Conservation (phyloP, 35 echinoderm and acorn worm species). For the Heliocidaris erythrogramma region DNA sequence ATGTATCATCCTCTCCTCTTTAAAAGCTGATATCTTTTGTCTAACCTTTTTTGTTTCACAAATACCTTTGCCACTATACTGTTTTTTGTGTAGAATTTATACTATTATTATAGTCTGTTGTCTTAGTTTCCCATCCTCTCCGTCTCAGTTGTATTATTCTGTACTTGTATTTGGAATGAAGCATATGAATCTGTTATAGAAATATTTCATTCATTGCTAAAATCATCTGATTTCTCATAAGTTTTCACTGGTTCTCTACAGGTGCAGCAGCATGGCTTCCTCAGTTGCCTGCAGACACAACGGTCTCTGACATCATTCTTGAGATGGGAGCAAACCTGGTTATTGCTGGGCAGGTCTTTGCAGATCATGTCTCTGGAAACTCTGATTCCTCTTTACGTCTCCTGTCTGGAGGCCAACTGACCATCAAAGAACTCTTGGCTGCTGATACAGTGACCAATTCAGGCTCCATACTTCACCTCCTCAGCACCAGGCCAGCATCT, state of each 20-base stretch:
- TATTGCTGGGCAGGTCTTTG: slow-evolving; percentile 36
- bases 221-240: too few species aligned
- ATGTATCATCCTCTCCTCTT: too few species aligned
- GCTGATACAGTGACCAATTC: slow-evolving; percentile 43
- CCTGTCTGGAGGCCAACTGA: background rate
- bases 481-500: background rate
- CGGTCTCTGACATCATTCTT: slow-evolving; percentile 32
- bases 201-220: too few species aligned
- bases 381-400: slow-evolving; percentile 33
- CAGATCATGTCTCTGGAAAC: slow-evolving; percentile 29
- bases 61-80: too few species aligned
- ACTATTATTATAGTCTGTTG: too few species aligned
- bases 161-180: too few species aligned
- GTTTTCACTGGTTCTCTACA: background rate
- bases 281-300: background rate
- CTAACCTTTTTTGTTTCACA: too few species aligned
- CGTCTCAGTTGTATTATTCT: too few species aligned
- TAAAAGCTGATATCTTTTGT: too few species aligned
- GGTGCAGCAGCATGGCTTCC: slow-evolving; percentile 73
- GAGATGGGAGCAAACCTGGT: slow-evolving; percentile 56
- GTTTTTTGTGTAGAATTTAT: too few species aligned
- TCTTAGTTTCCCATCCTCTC: too few species aligned
- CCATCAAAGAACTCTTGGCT: slow-evolving; percentile 35
- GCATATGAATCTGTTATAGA: too few species aligned
- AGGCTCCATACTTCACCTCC: slow-evolving; percentile 39